Evolutionary conservation across 2,113 vertebrate genomes (phyloP).

Genomic region (Microtus ochrogaster): DNA sequence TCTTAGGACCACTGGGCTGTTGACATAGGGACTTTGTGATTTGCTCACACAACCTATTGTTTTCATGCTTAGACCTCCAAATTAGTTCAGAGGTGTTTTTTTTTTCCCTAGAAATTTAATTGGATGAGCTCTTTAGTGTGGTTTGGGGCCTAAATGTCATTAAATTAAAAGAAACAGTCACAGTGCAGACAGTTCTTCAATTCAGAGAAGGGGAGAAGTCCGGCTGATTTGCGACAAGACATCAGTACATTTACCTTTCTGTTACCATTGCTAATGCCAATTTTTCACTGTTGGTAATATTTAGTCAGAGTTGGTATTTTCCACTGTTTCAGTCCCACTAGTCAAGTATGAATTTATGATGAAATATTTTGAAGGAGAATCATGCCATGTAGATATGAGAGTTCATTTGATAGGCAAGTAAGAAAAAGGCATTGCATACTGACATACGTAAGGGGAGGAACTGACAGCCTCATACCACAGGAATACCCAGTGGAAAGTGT

Average conservation of each 20-base stretch:
- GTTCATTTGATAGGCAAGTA: neutral
- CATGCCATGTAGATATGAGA: neutral
- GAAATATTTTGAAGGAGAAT: constrained; percentile 24
- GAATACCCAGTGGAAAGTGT: neutral
- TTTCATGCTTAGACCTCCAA: constrained; percentile 48
- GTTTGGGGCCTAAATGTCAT: neutral
- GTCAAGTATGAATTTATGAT: constrained; percentile 35
- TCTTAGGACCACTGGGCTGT: neutral
- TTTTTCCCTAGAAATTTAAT: constrained; percentile 69
- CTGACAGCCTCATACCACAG: neutral
- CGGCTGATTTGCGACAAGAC: neutral
- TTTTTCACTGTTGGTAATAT: neutral
- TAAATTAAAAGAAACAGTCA: constrained; percentile 58
- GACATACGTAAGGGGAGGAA: constrained; percentile 6
- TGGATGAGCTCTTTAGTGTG: constrained; percentile 56
- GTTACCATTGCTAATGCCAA: neutral
- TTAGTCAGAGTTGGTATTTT: neutral
- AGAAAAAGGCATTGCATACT: neutral
- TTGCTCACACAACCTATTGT: constrained; percentile 33
- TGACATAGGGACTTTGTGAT: neutral
- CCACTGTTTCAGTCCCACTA: neutral
- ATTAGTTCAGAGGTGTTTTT: constrained; percentile 4
- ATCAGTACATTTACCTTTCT: neutral
- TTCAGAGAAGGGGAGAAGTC: constrained; percentile 14
- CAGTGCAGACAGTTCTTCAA: constrained; percentile 26